Evolutionary conservation across 1,140 invertebrate genomes (phyloP), one percentile per base, ranked within the genome.

Genomic region (Sesamia nonagrioides): DNA sequence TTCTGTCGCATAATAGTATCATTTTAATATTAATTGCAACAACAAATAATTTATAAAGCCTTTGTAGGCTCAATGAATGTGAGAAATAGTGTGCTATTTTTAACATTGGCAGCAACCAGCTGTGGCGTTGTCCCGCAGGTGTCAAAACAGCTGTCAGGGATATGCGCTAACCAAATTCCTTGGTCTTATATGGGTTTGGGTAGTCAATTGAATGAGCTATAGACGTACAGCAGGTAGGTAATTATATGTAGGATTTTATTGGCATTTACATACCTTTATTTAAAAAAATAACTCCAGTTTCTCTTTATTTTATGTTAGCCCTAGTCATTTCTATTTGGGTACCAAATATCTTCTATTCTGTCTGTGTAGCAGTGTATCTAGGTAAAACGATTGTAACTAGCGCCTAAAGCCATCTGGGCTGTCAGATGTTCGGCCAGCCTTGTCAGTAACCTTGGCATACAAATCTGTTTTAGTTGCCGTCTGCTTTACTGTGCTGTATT

Each of bases 81-180:
- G 35, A 40, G 37, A n/a, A 17, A 40, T 37, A 40, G 9, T 75
- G 42, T 50, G 58, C 73, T 75, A 75, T 75, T 63, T 75, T 75
- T 75, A 75, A 17, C 40, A n/a, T 17, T 75, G 58, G 73, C 58
- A 61, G 37, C 21, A 75, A n/a, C 56, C 56, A 45, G 56, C 72
- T 68, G 60, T 63, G 33, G n/a, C 15, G 18, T 2, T 8, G 56
- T n/a, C 7, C 21, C 56, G 58, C 73, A 75, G 73, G 58, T 75
- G 73, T 48, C 58, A 35, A 50, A 63, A 50, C 73, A 75, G 40
- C 73, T 75, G 73, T 75, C 42, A 35, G 7, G 58, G 15, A 63
- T 58, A 63, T 75, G 27, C 58, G 73, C 7, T 50, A 54, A 27
- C 37, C 61, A 33, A 56, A 42, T 74, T 45, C 52, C 40, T 74